phyloP scores from a whole-genome alignment of 2,797 vertebrate genomes.

The Smutsia gigantea region DNA sequence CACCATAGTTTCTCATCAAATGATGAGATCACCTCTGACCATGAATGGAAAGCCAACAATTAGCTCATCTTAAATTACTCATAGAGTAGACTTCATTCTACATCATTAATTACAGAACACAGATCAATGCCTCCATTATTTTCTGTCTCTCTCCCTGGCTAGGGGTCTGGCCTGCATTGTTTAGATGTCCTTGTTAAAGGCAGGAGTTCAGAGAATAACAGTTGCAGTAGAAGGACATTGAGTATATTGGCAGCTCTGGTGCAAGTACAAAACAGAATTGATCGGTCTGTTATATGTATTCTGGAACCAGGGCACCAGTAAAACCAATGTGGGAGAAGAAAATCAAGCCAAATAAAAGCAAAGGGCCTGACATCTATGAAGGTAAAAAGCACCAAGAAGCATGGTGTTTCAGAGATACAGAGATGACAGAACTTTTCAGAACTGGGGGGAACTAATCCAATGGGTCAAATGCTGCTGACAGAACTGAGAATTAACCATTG shows the following conservation, averaged over 20 bases:
- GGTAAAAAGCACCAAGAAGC: not conserved
- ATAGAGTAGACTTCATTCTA: not conserved
- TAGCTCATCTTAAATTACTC: not conserved
- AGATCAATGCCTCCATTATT: not conserved
- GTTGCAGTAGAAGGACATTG: not conserved
- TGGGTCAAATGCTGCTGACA: not conserved
- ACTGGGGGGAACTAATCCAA: not conserved
- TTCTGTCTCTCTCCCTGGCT: not conserved
- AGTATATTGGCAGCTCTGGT: not conserved
- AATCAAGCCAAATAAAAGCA: not conserved
- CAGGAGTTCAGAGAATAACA: not conserved
- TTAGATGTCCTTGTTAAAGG: not conserved
- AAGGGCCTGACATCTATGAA: not conserved
- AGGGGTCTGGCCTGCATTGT: not conserved
- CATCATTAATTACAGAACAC: not conserved
- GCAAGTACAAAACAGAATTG: constrained; percentile 14
- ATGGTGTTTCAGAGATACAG: not conserved
- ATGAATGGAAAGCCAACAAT: not conserved
- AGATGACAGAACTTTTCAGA: not conserved
- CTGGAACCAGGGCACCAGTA: not conserved
- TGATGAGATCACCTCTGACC: not conserved
- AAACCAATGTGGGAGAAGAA: not conserved
- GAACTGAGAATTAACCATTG: not conserved
- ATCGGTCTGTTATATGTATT: not conserved
- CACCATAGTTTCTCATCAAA: not conserved